These are phyloP conservation scores for Hyposoter didymator DNA, from an alignment of 2,888 invertebrate genomes.

Conservation along the genomic window DNA sequence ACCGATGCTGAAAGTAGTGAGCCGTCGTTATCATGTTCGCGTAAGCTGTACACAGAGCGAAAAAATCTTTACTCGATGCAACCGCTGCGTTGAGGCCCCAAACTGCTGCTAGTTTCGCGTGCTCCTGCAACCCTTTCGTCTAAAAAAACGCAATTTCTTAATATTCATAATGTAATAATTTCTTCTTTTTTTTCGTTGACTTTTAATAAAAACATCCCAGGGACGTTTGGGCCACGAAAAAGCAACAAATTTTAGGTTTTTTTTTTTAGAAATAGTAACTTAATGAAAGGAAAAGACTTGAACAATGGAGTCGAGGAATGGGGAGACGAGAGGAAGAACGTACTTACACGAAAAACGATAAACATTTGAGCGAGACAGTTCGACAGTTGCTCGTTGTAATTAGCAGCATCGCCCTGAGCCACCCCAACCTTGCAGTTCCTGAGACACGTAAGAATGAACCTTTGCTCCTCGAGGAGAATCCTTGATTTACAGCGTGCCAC, in stretches of 20 bases:
- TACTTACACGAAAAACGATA: slow-evolving; percentile 81
- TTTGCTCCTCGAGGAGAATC: slow-evolving; percentile 78
- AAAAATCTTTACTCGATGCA: slow-evolving; percentile 85
- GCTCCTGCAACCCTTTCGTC: slow-evolving; percentile 81
- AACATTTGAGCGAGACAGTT: slow-evolving; percentile 84
- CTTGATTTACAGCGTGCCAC: slow-evolving; percentile 75
- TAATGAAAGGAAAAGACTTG: neutral
- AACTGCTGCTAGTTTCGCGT: slow-evolving; percentile 86
- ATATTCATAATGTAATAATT: no score
- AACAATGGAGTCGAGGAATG: neutral
- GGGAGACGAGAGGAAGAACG: neutral
- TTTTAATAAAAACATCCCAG: no score
- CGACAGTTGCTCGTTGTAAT: slow-evolving; percentile 84
- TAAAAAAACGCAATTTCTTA: slow-evolving; percentile 55
- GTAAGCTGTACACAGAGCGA: slow-evolving; percentile 85
- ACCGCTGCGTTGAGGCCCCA: slow-evolving; percentile 86
- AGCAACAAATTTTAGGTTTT: no score
- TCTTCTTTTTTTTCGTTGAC: no score
- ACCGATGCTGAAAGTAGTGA: slow-evolving; percentile 78
- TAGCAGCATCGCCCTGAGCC: slow-evolving; percentile 80
- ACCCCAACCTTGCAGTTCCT: slow-evolving; percentile 74
- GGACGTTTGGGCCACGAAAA: no score
- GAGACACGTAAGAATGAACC: slow-evolving; percentile 78
- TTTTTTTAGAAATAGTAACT: no score
- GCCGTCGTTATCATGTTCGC: slow-evolving; percentile 85